Evolutionary conservation across 2,113 vertebrate genomes (phyloP).

Genomic region (Oceanites oceanicus): DNA sequence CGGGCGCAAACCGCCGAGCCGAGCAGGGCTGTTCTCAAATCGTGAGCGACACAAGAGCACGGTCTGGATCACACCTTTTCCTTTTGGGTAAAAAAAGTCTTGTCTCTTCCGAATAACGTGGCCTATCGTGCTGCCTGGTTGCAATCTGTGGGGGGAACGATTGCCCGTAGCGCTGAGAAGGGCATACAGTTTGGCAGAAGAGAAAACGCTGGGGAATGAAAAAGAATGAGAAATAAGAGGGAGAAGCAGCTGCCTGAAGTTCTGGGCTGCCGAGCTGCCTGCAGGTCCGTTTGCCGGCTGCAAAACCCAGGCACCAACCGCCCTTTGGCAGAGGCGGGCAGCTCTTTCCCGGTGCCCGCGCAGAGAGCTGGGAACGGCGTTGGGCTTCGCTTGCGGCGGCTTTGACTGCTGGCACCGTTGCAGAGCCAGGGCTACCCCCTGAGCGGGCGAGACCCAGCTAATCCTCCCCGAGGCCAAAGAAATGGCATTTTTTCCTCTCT

Average conservation of each 20-base stretch:
- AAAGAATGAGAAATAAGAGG: background rate
- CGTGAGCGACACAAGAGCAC: accelerated
- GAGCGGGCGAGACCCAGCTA: background rate
- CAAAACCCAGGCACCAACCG: too few species aligned
- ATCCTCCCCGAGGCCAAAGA: background rate
- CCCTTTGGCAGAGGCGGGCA: background rate
- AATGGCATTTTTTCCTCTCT: background rate
- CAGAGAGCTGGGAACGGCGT: background rate
- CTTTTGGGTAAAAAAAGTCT: background rate
- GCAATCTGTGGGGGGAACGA: accelerated
- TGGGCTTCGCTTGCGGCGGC: background rate
- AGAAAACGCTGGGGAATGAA: too few species aligned
- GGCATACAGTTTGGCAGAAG: accelerated
- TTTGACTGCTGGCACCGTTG: background rate
- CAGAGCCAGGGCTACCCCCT: background rate
- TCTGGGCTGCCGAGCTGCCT: background rate
- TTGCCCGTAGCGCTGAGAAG: accelerated
- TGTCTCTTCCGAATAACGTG: accelerated
- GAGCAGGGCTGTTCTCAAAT: background rate
- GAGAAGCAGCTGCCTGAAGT: background rate
- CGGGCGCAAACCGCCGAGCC: accelerated
- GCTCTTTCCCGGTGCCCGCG: accelerated
- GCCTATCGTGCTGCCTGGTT: accelerated
- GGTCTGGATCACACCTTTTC: accelerated
- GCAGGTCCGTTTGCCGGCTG: background rate